phyloP scores from a whole-genome alignment of 2,888 invertebrate species.

The Nasonovia ribisnigri region DNA sequence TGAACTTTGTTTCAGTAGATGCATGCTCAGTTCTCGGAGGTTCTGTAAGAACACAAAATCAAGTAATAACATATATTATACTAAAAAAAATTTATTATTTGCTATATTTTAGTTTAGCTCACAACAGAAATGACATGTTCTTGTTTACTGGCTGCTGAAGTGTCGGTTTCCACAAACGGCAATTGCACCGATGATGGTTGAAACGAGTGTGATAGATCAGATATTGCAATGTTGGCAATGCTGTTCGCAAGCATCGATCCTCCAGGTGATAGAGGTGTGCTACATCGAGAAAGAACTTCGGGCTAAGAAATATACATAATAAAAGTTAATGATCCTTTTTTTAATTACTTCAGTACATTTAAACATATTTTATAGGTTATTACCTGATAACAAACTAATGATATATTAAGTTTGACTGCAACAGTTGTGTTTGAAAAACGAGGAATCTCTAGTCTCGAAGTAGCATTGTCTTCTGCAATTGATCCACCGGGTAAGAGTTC shows the following conservation, averaged over 20 bases:
- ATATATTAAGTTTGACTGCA: slow-evolving; percentile 83
- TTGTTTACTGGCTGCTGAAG: slow-evolving; percentile 88
- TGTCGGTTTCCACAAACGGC: slow-evolving; percentile 86
- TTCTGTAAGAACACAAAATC: slow-evolving; percentile 75
- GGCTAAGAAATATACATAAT: slow-evolving; percentile 72
- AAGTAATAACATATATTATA: not conserved
- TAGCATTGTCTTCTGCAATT: slow-evolving; percentile 58
- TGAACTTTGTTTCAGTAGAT: slow-evolving; percentile 69
- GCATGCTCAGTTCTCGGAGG: slow-evolving; percentile 86
- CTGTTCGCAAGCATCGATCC: slow-evolving; percentile 73
- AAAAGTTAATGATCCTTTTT: not conserved
- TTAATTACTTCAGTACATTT: not conserved
- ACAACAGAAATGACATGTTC: slow-evolving; percentile 90
- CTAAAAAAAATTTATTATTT: not conserved
- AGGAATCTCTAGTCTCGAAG: slow-evolving; percentile 67
- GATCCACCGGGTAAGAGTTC: slow-evolving; percentile 72
- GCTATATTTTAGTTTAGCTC: slow-evolving; percentile 68
- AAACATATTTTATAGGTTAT: slow-evolving; percentile 57
- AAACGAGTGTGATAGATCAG: slow-evolving; percentile 70
- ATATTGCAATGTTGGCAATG: slow-evolving; percentile 70
- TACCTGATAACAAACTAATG: slow-evolving; percentile 86
- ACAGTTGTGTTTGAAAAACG: slow-evolving; percentile 80
- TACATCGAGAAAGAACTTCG: slow-evolving; percentile 86
- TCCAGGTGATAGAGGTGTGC: slow-evolving; percentile 86
- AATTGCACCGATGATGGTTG: slow-evolving; percentile 70